phyloP scores from a whole-genome alignment of 2,113 vertebrate genomes.

The Lagopus muta region DNA sequence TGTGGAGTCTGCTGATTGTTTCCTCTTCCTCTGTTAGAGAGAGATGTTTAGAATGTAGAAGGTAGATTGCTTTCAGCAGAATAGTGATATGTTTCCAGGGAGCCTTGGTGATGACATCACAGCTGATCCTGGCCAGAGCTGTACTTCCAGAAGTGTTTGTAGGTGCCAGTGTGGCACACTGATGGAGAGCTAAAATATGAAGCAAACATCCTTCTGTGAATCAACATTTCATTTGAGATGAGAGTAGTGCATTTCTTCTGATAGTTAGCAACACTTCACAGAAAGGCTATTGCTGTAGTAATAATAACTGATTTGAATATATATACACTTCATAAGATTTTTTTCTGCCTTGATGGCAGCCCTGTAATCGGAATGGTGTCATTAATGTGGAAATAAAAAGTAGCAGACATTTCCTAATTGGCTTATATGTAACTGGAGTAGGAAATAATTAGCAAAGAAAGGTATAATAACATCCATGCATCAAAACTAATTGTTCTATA shows the following conservation, averaged over 20 bases:
- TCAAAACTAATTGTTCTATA: slow-evolving; percentile 26
- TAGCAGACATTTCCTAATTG: not conserved
- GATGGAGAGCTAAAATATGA: not conserved
- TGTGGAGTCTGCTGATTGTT: not conserved
- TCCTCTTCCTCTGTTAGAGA: not conserved
- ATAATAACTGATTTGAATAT: not conserved
- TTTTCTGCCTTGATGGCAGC: not conserved
- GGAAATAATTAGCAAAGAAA: slow-evolving; percentile 51
- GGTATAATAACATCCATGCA: slow-evolving; percentile 25
- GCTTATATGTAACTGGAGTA: slow-evolving; percentile 8
- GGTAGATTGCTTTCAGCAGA: not conserved
- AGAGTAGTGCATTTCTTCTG: not conserved
- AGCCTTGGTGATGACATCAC: not conserved
- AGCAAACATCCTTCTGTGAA: not conserved
- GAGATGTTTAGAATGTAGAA: not conserved
- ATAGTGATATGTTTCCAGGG: not conserved
- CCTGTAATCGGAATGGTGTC: not conserved
- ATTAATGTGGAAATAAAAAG: not conserved
- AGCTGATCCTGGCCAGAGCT: not conserved
- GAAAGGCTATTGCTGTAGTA: not conserved
- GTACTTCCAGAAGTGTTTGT: not conserved
- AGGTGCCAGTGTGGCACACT: not conserved
- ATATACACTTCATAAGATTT: not conserved
- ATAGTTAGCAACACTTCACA: not conserved
- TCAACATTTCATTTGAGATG: not conserved